These are phyloP conservation scores for Agrochola litura DNA, from an alignment of 2,888 invertebrate species.

Conservation along the genomic window DNA sequence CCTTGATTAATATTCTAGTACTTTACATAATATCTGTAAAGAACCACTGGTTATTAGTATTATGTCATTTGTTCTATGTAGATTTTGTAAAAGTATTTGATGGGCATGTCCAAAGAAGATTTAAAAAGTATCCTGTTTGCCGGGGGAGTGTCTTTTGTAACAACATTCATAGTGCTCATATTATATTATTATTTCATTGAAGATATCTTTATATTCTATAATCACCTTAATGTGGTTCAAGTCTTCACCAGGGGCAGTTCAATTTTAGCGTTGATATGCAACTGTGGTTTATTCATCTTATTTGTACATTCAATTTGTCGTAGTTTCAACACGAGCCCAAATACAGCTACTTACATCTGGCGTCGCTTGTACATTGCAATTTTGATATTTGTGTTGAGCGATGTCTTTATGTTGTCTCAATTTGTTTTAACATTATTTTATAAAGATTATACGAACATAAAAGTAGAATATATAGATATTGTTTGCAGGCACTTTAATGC, in stretches of 20 bases:
- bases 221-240: background rate
- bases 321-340: background rate
- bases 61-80: constrained; percentile 22
- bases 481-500: background rate
- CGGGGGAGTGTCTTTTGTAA: constrained; percentile 2
- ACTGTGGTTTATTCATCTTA: background rate
- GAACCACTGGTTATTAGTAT: constrained; percentile 11
- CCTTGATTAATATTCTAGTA: no score
- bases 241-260: background rate
- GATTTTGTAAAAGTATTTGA: constrained; percentile 4
- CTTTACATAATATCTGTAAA: constrained; percentile 2
- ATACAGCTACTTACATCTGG: background rate
- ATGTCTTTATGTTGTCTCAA: background rate
- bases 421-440: background rate
- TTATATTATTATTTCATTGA: no score
- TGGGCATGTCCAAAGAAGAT: background rate
- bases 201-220: no score
- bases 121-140: constrained; percentile 1
- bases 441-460: no score
- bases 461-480: no score
- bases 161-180: background rate
- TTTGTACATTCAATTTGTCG: background rate
- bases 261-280: background rate
- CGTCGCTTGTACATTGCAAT: constrained; percentile 19
- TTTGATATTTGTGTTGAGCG: no score